Base-by-base conservation (phyloP, 1,140 invertebrate genomes). In the Daktulosphaira vitifoliae region DNA sequence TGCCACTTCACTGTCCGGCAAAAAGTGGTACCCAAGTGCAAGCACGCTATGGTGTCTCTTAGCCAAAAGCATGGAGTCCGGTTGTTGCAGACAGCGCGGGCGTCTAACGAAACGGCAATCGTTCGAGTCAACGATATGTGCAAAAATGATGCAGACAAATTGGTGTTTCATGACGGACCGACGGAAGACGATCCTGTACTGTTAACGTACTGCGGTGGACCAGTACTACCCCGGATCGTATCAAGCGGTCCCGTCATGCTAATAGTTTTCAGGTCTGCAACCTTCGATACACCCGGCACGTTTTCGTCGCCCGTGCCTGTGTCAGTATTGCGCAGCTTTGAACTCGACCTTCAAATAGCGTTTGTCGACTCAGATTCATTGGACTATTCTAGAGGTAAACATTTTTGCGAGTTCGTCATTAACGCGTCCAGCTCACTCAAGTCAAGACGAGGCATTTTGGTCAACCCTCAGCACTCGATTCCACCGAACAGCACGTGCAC, bases 41-140 rank as follows among this genome's bases (percentile, higher is more conserved):
- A 90, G 73, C 88, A 90, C 74, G 88, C 88, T 2, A 90, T 92
- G 87, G 88, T 92, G 69, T 84, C 86, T 2, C 85, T 92, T 13
- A 77, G 81, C 48, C 85, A 87, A 23, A 26, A 20, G 8, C 42
- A 23, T 8, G 15, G 13, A 1, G 6, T n/a, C 22, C 9, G 26
- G 2, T 5, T 7, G 22, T 53, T 4, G 22, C n/a, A 11, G 22
- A 18, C 42, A 11, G n/a, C 15, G 33, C 15, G 9, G 26, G 22
- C 26, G 33, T 26, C 5, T 16, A 48, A 51, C 56, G 38, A 42
- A 3, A 42, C 18, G 26, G 39, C 22, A 37, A 67, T 51, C 23
- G 84, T 89, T 50, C 79, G 82, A 50, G 86, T 88, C 8, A 91
- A 88, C 86, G 82, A 87, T 48, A 87, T 89, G 67, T 92, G 90